phyloP scores from a whole-genome alignment of 2,113 vertebrate species.

The Notechis scutatus region DNA sequence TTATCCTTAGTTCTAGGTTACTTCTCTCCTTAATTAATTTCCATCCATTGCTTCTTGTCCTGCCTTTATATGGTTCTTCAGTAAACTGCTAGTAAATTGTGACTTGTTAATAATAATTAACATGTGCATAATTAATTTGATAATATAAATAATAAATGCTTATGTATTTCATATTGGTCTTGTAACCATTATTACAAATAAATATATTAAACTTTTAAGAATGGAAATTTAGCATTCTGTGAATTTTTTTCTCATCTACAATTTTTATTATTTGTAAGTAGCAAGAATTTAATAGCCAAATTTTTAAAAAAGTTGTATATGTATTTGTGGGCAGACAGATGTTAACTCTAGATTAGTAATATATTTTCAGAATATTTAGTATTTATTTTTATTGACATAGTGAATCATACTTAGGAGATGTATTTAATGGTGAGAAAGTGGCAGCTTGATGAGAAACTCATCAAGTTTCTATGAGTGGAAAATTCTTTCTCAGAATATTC shows the following conservation, averaged over 20 bases:
- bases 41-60: background rate
- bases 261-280: background rate
- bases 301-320: background rate
- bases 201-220: background rate
- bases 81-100: background rate
- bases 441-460: background rate
- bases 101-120: background rate
- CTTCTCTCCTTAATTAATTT: background rate
- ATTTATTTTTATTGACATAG: background rate
- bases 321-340: background rate
- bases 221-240: background rate
- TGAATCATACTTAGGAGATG: background rate
- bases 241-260: background rate
- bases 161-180: background rate
- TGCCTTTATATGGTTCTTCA: background rate
- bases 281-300: background rate
- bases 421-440: background rate
- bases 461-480: background rate
- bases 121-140: background rate
- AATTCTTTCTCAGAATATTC: background rate
- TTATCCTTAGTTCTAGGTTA: no score
- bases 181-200: background rate
- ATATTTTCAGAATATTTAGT: constrained; percentile 1
- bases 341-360: constrained; percentile 19
- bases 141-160: background rate